phyloP scores from a whole-genome alignment of 2,888 invertebrate genomes.

The Netelia melanura region DNA sequence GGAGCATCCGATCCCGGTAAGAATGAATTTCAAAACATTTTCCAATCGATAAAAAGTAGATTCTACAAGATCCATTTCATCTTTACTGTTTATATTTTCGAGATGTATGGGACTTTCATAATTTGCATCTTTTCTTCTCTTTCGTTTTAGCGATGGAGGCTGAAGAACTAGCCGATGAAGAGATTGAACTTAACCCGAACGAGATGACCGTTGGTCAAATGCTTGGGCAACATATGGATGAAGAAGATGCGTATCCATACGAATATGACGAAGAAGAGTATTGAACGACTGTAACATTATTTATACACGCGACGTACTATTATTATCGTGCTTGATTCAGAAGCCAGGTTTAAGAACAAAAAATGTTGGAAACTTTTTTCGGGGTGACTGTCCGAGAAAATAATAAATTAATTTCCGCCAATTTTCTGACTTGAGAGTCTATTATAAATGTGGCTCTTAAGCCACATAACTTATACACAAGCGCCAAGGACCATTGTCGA shows the following conservation, averaged over 20 bases:
- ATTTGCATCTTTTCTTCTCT: conserved; percentile 46
- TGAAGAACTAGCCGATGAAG: conserved; percentile 79
- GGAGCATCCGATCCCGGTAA: conserved; percentile 48
- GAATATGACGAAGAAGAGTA: conserved; percentile 87
- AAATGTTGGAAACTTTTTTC: no score
- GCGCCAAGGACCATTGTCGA: no score
- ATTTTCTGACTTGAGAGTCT: no score
- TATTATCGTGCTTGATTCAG: not conserved
- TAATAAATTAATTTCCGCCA: no score
- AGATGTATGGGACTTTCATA: conserved; percentile 54
- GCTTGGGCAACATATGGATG: conserved; percentile 86
- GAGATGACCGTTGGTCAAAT: conserved; percentile 81
- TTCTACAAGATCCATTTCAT: no score
- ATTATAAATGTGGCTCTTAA: no score
- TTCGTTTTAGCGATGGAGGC: conserved; percentile 78
- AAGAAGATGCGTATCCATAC: conserved; percentile 89
- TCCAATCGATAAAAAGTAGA: conserved; percentile 15
- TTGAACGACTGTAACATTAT: conserved; percentile 64
- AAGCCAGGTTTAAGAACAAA: no score
- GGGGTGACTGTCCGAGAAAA: no score
- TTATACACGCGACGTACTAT: not conserved
- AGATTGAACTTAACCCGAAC: conserved; percentile 76
- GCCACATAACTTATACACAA: no score
- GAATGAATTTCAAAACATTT: not conserved
- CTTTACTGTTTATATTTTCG: conserved; percentile 16